These are phyloP conservation scores for Apostichopus leukothele DNA, from an alignment of 53 echinoderm and acorn worm species.

Conservation along the genomic window DNA sequence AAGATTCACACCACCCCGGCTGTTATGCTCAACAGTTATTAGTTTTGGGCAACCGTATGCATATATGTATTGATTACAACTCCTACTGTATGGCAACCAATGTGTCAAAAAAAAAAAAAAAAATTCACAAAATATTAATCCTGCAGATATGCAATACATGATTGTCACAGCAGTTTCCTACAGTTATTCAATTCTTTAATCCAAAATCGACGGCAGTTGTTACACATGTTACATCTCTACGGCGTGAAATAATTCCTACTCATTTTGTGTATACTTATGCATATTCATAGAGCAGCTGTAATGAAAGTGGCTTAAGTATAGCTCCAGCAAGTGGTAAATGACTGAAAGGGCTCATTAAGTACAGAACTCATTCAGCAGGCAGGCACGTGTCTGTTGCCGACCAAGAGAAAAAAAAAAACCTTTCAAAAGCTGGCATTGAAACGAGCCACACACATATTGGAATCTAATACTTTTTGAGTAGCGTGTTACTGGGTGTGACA, in stretches of 20 bases:
- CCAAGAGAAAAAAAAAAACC: background rate
- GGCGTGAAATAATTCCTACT: background rate
- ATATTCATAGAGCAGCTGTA: conserved; percentile 27
- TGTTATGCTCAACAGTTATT: conserved; percentile 28
- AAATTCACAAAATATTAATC: too few relatives aligned
- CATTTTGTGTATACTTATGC: background rate
- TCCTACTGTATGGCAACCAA: background rate
- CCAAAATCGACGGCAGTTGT: too few relatives aligned
- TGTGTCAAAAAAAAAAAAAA: background rate
- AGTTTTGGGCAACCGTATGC: conserved; percentile 1
- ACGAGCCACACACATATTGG: background rate
- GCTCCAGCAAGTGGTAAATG: conserved; percentile 28
- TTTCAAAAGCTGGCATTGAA: background rate
- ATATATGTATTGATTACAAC: conserved; percentile 19
- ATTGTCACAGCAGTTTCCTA: too few relatives aligned
- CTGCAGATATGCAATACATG: too few relatives aligned
- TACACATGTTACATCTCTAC: too few relatives aligned
- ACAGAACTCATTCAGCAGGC: conserved; percentile 30
- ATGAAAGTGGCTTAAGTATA: conserved; percentile 36
- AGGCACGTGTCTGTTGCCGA: conserved; percentile 22
- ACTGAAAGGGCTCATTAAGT: conserved; percentile 41
- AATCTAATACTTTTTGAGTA: background rate
- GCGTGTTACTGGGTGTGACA: conserved; percentile 17
- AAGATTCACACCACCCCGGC: conserved; percentile 17
- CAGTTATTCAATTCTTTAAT: too few relatives aligned